Conservation (phyloP, 2,888 invertebrate species). For the Mamestra brassicae region DNA sequence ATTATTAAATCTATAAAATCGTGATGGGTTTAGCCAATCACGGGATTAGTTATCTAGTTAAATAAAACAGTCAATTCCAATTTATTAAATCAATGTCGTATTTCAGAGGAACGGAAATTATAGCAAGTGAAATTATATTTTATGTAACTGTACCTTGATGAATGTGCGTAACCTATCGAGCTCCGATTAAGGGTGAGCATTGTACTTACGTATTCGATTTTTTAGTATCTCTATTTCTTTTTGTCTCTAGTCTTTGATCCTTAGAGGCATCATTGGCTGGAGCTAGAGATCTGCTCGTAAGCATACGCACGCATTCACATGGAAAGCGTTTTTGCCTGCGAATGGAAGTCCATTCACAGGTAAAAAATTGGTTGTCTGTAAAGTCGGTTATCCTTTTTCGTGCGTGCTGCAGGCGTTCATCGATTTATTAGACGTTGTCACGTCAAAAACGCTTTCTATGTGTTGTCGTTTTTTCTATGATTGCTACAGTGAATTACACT, state of each 20-base stretch:
- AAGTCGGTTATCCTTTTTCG: no score
- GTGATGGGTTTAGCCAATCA: conserved; percentile 12
- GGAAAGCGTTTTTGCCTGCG: no score
- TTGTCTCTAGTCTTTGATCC: not conserved
- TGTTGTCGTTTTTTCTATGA: no score
- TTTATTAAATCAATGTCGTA: conserved; percentile 11
- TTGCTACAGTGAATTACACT: not conserved
- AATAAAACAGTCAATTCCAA: conserved; percentile 34
- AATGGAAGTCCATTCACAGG: no score
- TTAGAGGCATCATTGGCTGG: not conserved
- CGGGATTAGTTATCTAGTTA: conserved; percentile 7
- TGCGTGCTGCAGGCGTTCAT: no score
- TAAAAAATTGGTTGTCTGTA: no score
- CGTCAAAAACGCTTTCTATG: no score
- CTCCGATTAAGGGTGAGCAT: not conserved
- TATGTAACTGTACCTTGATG: conserved; percentile 14
- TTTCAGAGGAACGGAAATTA: not conserved
- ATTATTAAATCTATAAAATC: conserved; percentile 17
- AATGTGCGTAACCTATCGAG: not conserved
- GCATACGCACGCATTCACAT: not conserved
- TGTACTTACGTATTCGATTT: not conserved
- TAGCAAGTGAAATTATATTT: conserved; percentile 53
- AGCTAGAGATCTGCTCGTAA: not conserved
- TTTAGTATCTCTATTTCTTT: not conserved
- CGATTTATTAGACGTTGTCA: no score